Evolutionary conservation across 2,888 invertebrate species (phyloP).

Genomic region (Antitype chi): DNA sequence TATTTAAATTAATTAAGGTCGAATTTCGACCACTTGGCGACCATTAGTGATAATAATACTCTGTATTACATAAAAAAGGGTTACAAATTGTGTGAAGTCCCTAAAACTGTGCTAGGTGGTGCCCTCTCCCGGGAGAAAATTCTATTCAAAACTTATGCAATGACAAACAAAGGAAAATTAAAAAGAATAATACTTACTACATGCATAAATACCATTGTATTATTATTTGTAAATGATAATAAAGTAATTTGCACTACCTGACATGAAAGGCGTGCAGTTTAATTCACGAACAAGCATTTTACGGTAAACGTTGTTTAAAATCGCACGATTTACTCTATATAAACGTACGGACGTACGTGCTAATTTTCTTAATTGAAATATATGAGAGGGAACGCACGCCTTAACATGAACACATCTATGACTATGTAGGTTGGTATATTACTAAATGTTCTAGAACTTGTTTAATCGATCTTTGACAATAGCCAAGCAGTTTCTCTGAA

Average conservation of each 20-base stretch:
- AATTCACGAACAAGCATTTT: constrained; percentile 22
- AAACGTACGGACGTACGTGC: constrained; percentile 20
- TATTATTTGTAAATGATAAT: background rate
- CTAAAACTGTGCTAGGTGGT: background rate
- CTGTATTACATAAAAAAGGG: background rate
- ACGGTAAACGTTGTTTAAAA: constrained; percentile 14
- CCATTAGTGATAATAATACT: no score
- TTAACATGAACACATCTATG: background rate
- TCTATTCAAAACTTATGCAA: background rate
- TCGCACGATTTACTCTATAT: constrained; percentile 35
- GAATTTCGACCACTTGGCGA: no score
- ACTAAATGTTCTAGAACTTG: background rate
- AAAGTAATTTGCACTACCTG: constrained; percentile 19
- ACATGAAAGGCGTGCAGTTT: constrained; percentile 10
- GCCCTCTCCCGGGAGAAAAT: background rate
- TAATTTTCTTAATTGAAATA: constrained; percentile 41
- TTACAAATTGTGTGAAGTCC: background rate
- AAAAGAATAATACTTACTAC: background rate
- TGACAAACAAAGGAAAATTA: background rate
- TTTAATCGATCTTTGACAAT: background rate
- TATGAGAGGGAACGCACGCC: background rate
- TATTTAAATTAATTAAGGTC: no score
- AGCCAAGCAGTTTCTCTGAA: background rate
- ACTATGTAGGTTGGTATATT: background rate
- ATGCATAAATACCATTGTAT: background rate